Percentiles rank a stretch among this genome's conserved stretches.
Evolutionary conservation across 1,140 invertebrate species (phyloP).

Genomic region (Brachionus sp.): DNA sequence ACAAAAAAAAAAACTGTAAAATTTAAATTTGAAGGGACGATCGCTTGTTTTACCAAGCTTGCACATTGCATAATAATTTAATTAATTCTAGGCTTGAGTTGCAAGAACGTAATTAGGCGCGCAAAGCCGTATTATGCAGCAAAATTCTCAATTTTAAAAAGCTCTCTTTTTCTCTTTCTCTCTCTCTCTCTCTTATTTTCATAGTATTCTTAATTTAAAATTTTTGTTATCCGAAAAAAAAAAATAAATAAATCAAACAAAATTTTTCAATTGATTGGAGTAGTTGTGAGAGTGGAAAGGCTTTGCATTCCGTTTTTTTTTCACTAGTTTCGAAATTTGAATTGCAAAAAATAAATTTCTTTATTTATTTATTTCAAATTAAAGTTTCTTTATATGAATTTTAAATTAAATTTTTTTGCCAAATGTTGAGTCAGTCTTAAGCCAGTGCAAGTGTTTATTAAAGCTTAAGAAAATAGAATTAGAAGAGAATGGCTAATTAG

Average conservation of each 20-base stretch:
- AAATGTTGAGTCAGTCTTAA: too few relatives aligned
- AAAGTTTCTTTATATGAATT: background rate
- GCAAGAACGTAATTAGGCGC: background rate
- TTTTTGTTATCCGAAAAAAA: conserved; percentile 23
- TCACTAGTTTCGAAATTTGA: background rate
- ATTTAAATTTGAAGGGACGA: too few relatives aligned
- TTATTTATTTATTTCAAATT: background rate
- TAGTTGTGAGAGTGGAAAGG: background rate
- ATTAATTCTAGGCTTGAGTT: background rate
- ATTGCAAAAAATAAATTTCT: background rate
- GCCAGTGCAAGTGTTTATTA: too few relatives aligned
- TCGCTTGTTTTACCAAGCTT: background rate
- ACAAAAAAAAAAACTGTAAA: too few relatives aligned
- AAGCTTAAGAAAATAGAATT: too few relatives aligned
- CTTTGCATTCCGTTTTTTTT: background rate
- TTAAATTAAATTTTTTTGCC: background rate
- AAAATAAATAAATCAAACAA: conserved; percentile 22
- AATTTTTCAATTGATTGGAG: background rate
- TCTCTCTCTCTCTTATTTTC: background rate
- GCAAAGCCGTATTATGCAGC: background rate
- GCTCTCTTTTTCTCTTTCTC: background rate
- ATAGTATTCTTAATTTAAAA: conserved; percentile 25
- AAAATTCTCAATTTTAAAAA: too few relatives aligned
- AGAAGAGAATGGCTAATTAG: too few relatives aligned
- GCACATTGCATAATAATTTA: background rate